Evolutionary conservation across 1,140 invertebrate genomes (phyloP).

Genomic region (Microplitis mediator): DNA sequence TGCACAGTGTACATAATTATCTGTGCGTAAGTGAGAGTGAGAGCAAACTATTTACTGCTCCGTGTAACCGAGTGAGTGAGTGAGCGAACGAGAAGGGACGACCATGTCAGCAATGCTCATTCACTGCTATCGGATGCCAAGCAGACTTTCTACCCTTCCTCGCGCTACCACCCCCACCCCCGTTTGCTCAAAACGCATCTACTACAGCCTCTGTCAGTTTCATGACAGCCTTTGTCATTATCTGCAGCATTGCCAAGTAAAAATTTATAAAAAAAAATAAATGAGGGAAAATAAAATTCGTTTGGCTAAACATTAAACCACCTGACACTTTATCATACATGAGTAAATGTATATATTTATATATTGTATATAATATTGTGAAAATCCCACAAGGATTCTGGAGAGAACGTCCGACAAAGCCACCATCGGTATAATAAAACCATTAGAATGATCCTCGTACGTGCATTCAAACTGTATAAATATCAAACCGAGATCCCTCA

Average conservation of each 20-base stretch:
- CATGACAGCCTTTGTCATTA: no score
- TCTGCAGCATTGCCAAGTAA: no score
- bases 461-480: constrained; percentile 53
- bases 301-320: no score
- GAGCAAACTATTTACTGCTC: no score
- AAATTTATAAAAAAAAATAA: no score
- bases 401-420: not conserved
- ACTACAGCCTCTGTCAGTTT: not conserved
- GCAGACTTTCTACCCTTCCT: not conserved
- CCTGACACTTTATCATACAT: no score
- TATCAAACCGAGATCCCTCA: constrained; percentile 58
- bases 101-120: constrained; percentile 7
- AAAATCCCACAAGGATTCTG: not conserved
- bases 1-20: not conserved
- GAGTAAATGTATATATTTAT: no score
- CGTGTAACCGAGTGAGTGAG: no score
- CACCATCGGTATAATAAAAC: constrained; percentile 51
- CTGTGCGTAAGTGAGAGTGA: not conserved
- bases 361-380: not conserved
- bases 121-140: constrained; percentile 6
- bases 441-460: constrained; percentile 51
- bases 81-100: not conserved
- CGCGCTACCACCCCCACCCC: not conserved
- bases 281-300: no score
- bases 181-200: not conserved